These are phyloP conservation scores for Ceratina calcarata DNA, from an alignment of 1,140 invertebrate species.

Conservation along the genomic window DNA sequence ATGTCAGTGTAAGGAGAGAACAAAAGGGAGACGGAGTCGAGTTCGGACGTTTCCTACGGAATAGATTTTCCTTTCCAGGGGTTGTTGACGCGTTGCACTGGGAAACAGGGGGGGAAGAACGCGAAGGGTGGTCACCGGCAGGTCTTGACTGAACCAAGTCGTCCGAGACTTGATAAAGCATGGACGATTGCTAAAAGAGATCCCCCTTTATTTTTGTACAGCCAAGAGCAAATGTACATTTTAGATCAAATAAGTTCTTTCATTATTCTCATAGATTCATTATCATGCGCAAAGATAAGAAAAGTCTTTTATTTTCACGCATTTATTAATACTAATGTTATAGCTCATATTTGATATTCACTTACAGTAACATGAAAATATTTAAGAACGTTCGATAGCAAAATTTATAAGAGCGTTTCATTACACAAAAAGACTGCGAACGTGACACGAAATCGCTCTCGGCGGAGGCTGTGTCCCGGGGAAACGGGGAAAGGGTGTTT, in stretches of 20 bases:
- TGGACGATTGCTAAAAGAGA: constrained; percentile 67
- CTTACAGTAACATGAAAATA: no score
- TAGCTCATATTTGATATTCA: background rate
- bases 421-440: no score
- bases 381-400: no score
- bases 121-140: constrained; percentile 14
- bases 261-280: no score
- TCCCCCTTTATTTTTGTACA: constrained; percentile 22
- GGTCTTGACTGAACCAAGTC: constrained; percentile 60
- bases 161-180: constrained; percentile 68
- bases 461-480: no score
- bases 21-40: constrained; percentile 19
- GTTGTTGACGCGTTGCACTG: background rate
- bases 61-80: constrained; percentile 55
- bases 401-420: no score
- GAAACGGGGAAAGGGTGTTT: constrained; percentile 10
- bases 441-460: no score
- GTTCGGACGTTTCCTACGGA: constrained; percentile 45
- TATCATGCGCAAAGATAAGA: no score
- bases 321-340: no score
- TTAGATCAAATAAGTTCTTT: no score
- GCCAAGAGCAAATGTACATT: background rate
- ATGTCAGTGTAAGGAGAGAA: constrained; percentile 6
- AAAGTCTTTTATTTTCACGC: no score
- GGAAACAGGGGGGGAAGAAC: background rate